A percentile compares a stretch with the other conserved stretches of the same genome.
Evolutionary conservation across 64 coral and sea anemone species (phyloP).

Genomic region (Montipora foliosa): DNA sequence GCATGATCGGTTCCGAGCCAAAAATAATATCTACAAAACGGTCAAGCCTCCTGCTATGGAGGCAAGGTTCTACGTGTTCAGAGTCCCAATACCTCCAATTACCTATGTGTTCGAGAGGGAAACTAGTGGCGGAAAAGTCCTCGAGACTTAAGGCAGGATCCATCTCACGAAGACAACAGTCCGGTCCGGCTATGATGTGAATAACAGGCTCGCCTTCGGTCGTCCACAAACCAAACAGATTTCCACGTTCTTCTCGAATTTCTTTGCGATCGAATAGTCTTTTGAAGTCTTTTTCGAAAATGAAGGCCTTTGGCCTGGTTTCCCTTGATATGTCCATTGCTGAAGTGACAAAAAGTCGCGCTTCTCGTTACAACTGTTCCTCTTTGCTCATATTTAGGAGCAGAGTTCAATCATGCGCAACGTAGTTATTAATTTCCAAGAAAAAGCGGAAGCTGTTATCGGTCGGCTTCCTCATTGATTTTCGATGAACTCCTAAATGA

Average conservation of each 20-base stretch:
- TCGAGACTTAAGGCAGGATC: not conserved
- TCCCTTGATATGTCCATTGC: not conserved
- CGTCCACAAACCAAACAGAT: constrained; percentile 68
- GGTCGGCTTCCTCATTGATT: too few species aligned
- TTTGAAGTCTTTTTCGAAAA: not conserved
- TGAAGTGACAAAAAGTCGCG: not conserved
- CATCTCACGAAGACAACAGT: not conserved
- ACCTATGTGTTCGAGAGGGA: not conserved
- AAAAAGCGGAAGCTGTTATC: too few species aligned
- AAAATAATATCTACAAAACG: not conserved
- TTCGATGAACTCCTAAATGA: too few species aligned
- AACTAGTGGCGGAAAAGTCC: not conserved
- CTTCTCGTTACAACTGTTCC: not conserved
- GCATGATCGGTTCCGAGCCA: not conserved
- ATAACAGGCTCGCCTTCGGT: constrained; percentile 66
- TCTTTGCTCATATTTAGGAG: too few species aligned
- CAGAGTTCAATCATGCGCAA: too few species aligned
- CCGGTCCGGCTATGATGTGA: constrained; percentile 17
- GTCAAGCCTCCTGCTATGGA: not conserved
- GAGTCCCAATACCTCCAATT: not conserved
- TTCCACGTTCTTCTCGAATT: not conserved
- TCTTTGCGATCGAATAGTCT: not conserved
- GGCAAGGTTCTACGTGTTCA: not conserved
- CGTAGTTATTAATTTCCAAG: too few species aligned
- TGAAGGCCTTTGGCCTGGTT: not conserved